phyloP scores from a whole-genome alignment of 2,888 invertebrate genomes.

The Watsonalla cultraria region DNA sequence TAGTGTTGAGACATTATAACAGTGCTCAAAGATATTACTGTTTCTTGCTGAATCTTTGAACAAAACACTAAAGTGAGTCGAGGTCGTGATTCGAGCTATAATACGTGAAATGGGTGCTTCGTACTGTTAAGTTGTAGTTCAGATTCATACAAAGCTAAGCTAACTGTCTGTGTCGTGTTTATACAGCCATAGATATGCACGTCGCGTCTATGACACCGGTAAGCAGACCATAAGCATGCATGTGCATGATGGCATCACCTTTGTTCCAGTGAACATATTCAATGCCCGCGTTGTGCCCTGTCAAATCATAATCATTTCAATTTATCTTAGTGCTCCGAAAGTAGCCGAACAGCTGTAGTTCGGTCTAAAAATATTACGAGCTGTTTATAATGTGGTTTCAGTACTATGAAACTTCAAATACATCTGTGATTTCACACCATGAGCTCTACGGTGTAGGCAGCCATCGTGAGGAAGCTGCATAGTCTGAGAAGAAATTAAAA shows the following conservation, averaged over 20 bases:
- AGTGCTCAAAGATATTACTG: not conserved
- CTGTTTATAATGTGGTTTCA: no score
- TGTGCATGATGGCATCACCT: constrained; percentile 24
- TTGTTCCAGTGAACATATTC: constrained; percentile 29
- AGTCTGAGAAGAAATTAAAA: no score
- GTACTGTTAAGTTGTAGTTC: constrained; percentile 29
- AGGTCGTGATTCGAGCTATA: constrained; percentile 20
- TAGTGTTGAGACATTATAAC: no score
- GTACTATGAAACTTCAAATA: no score
- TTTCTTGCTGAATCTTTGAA: not conserved
- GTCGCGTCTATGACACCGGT: constrained; percentile 26
- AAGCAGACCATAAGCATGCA: constrained; percentile 56
- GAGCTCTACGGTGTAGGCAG: no score
- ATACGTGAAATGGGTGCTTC: constrained; percentile 21
- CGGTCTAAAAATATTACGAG: no score
- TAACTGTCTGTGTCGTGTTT: constrained; percentile 1
- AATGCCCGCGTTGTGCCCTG: constrained; percentile 1
- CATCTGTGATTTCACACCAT: no score
- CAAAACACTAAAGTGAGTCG: constrained; percentile 18
- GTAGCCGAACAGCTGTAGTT: no score
- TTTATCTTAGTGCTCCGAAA: not conserved
- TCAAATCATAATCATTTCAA: not conserved
- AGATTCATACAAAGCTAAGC: constrained; percentile 22
- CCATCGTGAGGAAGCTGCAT: no score
- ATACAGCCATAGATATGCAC: constrained; percentile 41